Percentiles rank a stretch among this genome's conserved stretches.
These are phyloP conservation scores for Pseudochromis fuscus DNA, from an alignment of 2,797 vertebrate genomes.

Conservation along the genomic window DNA sequence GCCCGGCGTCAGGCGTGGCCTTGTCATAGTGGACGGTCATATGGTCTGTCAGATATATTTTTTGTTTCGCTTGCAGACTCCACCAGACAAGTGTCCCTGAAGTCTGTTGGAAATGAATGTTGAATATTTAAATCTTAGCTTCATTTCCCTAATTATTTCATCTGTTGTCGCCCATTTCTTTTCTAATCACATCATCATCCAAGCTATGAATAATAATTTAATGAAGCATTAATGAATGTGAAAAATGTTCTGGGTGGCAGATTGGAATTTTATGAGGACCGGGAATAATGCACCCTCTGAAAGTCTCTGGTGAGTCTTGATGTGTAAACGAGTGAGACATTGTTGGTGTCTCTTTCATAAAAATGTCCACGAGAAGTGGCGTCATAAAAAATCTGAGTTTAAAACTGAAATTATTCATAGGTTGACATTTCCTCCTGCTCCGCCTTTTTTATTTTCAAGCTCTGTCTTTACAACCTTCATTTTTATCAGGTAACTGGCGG, in stretches of 20 bases:
- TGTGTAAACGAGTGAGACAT: conserved; percentile 67
- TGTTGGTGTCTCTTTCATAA: conserved; percentile 40
- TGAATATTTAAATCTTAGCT: conserved; percentile 71
- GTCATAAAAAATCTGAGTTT: conserved; percentile 36
- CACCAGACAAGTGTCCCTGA: conserved; percentile 22
- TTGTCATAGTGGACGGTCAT: conserved; percentile 28
- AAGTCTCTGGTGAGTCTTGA: conserved; percentile 68
- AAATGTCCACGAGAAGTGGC: conserved; percentile 46
- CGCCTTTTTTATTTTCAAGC: conserved; percentile 51
- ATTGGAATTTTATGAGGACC: conserved; percentile 68
- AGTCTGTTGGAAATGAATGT: conserved; percentile 50
- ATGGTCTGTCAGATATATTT: conserved; percentile 35
- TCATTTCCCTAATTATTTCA: conserved; percentile 76
- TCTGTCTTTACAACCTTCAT: conserved; percentile 24
- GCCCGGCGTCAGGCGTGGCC: conserved; percentile 10
- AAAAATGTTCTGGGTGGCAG: conserved; percentile 62
- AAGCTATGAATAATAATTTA: conserved; percentile 79
- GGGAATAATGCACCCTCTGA: conserved; percentile 62
- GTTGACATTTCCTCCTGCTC: conserved; percentile 47
- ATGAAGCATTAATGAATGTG: conserved; percentile 73
- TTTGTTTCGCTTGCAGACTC: conserved; percentile 29
- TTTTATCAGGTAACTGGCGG: conserved; percentile 55
- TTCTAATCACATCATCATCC: conserved; percentile 73
- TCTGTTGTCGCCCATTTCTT: conserved; percentile 71
- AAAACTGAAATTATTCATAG: conserved; percentile 60